Base-by-base conservation (phyloP, 2,113 vertebrate species). In the Hippocampus mohnikei region DNA sequence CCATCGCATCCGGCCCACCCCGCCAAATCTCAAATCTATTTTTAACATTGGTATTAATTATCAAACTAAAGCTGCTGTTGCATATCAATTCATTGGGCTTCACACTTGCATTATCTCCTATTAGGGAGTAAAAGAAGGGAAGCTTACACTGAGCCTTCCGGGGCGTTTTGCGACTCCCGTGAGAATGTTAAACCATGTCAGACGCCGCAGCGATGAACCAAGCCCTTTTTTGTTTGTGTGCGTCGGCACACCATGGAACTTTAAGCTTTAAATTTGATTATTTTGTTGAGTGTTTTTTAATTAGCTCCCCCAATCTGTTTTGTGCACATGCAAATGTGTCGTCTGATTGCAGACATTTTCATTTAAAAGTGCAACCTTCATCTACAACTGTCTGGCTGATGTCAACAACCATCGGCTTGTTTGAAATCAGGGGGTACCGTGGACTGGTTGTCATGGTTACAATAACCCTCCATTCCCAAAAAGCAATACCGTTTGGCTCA, bases 21-120 rank as follows among this genome's bases (percentile, higher is more conserved):
- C 88, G 87, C 86, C 90, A 92, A 90, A 92, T 91, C 88, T 75
- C 82, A 90, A 88, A 92, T 92, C 90, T 92, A 91, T 91, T 92
- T 90, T 88, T 78, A 77, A 89, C 88, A 82, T 81, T 84, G 81
- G 78, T 90, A 92, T 92, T 91, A 92, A 92, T 92, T 90, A 92
- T 90, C 86, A 88, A 81, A 90, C 87, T 88, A 87, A 90, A 89
- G 91, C 88, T 69, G 88, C 88, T 86, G 87, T 89, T 91, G 88
- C 89, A 82, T 86, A 91, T 89, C 90, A 91, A 93, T 88, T 92
- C 89, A 89, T 91, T 85, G 67, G 88, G 84, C 74, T 85, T 78
- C 67, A 40, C 83, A 73, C 85, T 87, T 89, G 85, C 84, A 92
- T 93, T 92, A 92, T 91, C 90, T 92, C 71, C 87, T 83, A 91